Percentiles rank a stretch among this genome's conserved stretches.
These are phyloP conservation scores for Clarias pachynema DNA, from an alignment of 2,797 vertebrate species.

Conservation along the genomic window DNA sequence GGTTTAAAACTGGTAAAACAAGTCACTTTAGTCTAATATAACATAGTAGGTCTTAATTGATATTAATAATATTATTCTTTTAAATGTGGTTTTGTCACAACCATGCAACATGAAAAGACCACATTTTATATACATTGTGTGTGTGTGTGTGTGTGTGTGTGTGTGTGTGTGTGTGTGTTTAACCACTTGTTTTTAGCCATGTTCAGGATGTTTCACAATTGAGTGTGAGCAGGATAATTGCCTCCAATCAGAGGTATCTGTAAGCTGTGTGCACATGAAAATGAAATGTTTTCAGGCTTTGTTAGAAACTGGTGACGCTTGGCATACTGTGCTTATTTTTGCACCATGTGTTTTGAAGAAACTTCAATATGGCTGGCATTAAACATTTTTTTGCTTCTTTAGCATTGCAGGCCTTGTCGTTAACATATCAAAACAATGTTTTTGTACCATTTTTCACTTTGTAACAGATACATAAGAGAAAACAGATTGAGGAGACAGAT, in stretches of 20 bases:
- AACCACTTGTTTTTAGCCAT: neutral
- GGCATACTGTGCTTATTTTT: neutral
- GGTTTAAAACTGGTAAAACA: neutral
- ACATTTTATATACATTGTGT: neutral
- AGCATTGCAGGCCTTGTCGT: neutral
- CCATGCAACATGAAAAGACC: neutral
- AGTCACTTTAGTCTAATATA: neutral
- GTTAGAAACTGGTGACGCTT: neutral
- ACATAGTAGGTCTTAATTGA: neutral
- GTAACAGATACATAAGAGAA: constrained; percentile 41
- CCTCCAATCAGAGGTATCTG: neutral
- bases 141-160: neutral
- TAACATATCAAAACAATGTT: constrained; percentile 53
- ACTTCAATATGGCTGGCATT: neutral
- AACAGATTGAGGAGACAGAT: neutral
- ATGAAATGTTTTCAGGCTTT: neutral
- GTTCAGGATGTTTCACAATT: neutral
- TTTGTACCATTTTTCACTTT: constrained; percentile 51
- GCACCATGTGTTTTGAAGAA: constrained; percentile 20
- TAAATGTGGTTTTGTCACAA: neutral
- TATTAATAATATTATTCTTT: neutral
- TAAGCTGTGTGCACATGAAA: constrained; percentile 9
- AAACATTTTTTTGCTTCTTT: neutral
- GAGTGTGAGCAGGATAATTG: neutral
- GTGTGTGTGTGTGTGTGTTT: neutral